phyloP scores from a whole-genome alignment of 2,797 vertebrate genomes.

The Coluber constrictor region DNA sequence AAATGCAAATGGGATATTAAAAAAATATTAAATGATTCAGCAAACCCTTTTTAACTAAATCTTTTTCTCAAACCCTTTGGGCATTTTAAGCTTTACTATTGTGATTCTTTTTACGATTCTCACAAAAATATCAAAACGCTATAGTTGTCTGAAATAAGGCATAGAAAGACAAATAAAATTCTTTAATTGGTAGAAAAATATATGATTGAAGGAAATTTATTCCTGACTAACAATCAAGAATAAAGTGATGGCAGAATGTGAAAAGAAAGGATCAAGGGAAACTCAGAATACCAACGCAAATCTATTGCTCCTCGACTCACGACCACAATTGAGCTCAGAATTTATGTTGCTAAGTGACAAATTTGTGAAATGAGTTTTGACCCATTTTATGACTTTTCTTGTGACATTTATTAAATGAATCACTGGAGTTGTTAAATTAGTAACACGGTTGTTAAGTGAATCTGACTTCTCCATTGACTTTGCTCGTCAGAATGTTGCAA shows the following conservation, averaged over 20 bases:
- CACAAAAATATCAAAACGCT: slow-evolving; percentile 26
- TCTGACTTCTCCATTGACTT: background rate
- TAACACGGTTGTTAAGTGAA: background rate
- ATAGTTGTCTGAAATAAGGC: background rate
- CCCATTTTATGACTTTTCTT: background rate
- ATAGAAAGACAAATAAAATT: background rate
- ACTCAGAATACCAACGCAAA: slow-evolving; percentile 33
- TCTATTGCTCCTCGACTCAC: background rate
- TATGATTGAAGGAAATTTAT: background rate
- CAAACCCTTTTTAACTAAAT: background rate
- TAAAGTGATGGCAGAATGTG: background rate
- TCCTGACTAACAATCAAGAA: background rate
- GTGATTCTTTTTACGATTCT: slow-evolving; percentile 28
- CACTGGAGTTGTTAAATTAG: background rate
- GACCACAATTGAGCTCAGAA: background rate
- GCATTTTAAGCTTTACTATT: slow-evolving; percentile 15
- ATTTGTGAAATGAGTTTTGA: background rate
- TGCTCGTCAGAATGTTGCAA: background rate
- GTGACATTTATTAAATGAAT: background rate
- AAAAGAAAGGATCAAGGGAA: background rate
- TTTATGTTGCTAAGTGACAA: background rate
- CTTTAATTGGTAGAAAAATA: background rate
- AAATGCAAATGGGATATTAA: background rate
- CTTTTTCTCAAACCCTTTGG: background rate
- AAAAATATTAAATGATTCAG: background rate